Evolutionary conservation across 2,113 vertebrate species (phyloP), one percentile per base, ranked within the genome.

Genomic region (Hemicordylus capensis): DNA sequence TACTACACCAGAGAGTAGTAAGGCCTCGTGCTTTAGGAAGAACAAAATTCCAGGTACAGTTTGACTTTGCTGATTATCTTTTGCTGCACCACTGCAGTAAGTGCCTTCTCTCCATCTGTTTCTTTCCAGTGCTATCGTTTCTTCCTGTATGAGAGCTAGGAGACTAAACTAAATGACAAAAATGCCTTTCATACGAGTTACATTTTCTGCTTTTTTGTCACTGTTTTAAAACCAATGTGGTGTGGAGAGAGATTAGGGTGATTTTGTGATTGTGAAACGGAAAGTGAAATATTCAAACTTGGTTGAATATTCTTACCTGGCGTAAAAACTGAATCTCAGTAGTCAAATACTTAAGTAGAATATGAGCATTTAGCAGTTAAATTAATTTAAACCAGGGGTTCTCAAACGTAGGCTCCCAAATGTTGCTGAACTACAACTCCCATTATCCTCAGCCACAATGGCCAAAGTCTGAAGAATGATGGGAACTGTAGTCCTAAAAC

Each of bases 31-130:
- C n/a, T n/a, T 82, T 2, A n/a, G 74, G 9, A 34, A 37, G 17
- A 42, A 78, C 19, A 75, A 67, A 24, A 74, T 26, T 26, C 39
- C 24, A 59, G 56, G 44, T 51, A 64, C 24, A 15, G 10, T 63
- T 80, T 83, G 66, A 79, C 76, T 85, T 79, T 85, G 83, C 83
- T 85, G 74, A 70, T 75, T 51, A 26, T 75, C 19, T 8, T 54
- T 34, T 72, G 46, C 76, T 76, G 14, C 46, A 28, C 61, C 54
- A 54, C 56, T 72, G 81, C 86, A 73, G 67, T 66, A 64, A 76
- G 73, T 34, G 58, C 28, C 31, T 75, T 22, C 76, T 37, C 26
- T 66, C 56, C 64, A 83, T 83, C 86, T 79, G 66, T 72, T 85
- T 85, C 28, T 31, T 85, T 69, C 67, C 67, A 85, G 2, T 48